Conservation (phyloP, 2,113 vertebrate genomes). For the Rhegmatorhina hoffmannsi region DNA sequence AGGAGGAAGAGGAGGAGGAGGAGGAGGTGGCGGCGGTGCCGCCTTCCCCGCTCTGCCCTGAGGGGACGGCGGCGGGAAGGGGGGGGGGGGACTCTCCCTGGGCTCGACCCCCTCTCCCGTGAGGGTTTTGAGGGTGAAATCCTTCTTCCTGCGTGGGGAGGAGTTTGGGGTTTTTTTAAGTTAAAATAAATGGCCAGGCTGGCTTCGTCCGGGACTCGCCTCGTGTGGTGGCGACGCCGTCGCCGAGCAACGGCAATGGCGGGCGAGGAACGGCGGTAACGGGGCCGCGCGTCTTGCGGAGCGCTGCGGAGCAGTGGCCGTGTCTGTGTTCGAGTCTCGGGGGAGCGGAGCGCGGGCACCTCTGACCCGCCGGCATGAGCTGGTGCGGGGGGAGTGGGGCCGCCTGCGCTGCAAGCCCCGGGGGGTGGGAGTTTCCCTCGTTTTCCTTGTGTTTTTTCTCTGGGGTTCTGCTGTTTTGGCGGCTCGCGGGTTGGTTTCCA, state of each 20-base stretch:
- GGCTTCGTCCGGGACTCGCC: neutral
- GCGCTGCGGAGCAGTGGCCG: neutral
- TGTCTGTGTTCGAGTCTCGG: no score
- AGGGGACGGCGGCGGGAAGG: neutral
- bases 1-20: no score
- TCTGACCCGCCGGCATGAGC: no score
- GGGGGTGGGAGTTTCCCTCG: no score
- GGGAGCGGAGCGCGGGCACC: no score
- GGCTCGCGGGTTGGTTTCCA: neutral
- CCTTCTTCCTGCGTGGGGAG: neutral
- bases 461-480: neutral
- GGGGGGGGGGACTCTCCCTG: no score
- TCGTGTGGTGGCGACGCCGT: neutral
- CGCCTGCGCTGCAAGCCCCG: no score
- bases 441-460: no score
- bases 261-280: neutral
- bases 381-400: no score
- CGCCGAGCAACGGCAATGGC: conserved; percentile 6
- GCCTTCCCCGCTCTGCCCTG: neutral
- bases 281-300: neutral
- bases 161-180: neutral
- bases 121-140: no score
- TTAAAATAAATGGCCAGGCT: neutral
- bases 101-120: no score
- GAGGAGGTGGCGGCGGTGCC: no score